Percentiles rank a stretch among this genome's conserved stretches.
phyloP scores from a whole-genome alignment of 2,888 invertebrate genomes.

The Tenthredo distinguenda region DNA sequence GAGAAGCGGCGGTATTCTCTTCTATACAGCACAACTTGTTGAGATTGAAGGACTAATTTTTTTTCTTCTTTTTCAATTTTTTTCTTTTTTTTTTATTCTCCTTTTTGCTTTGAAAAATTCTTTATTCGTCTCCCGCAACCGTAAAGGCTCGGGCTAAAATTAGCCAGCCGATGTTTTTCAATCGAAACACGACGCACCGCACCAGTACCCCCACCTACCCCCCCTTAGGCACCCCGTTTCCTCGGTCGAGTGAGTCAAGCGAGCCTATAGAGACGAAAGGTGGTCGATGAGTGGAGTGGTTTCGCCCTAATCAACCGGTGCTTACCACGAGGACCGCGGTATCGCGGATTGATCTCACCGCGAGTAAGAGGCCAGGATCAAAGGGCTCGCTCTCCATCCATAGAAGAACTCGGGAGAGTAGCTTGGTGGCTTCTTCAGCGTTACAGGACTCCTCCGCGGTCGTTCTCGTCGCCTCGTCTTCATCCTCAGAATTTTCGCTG shows the following conservation, averaged over 20 bases:
- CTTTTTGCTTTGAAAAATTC: constrained; percentile 44
- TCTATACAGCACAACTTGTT: constrained; percentile 16
- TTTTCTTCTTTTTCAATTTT: not conserved
- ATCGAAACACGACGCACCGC: constrained; percentile 39
- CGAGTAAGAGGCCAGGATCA: constrained; percentile 76
- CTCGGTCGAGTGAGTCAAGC: constrained; percentile 36
- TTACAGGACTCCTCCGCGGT: constrained; percentile 69
- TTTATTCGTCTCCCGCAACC: constrained; percentile 39
- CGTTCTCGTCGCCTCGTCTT: constrained; percentile 60
- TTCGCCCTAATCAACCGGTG: constrained; percentile 54
- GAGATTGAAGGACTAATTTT: constrained; percentile 49
- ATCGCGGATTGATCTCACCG: constrained; percentile 75
- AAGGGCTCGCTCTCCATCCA: constrained; percentile 80
- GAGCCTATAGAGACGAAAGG: constrained; percentile 35
- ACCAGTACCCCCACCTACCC: not conserved
- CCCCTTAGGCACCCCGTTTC: not conserved
- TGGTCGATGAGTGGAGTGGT: constrained; percentile 51
- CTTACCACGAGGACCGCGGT: constrained; percentile 75
- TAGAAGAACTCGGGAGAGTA: constrained; percentile 76
- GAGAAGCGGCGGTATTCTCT: not conserved
- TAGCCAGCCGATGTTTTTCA: constrained; percentile 50
- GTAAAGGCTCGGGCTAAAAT: constrained; percentile 41
- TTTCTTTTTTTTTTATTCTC: constrained; percentile 6
- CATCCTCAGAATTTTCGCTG: constrained; percentile 59
- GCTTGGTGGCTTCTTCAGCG: constrained; percentile 75